phyloP scores from a whole-genome alignment of 2,888 invertebrate genomes.

The Drosophila nigricruria region DNA sequence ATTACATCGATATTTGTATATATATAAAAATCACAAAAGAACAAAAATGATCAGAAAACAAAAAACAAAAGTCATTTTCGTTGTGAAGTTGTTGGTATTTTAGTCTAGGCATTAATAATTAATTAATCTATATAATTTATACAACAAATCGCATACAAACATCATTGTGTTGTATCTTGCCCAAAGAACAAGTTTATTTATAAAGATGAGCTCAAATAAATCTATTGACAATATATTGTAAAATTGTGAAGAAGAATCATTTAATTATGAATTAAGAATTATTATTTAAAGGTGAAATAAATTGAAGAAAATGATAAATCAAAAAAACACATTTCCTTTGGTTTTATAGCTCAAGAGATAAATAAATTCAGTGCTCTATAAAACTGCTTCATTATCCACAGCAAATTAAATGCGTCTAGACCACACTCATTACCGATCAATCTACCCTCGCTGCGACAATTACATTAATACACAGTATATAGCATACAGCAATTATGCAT shows the following conservation, averaged over 20 bases:
- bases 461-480: constrained; percentile 11
- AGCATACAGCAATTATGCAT: constrained; percentile 49
- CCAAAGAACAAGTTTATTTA: constrained; percentile 82
- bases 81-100: constrained; percentile 78
- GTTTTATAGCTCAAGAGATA: background rate
- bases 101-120: constrained; percentile 74
- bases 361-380: background rate
- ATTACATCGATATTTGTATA: constrained; percentile 57
- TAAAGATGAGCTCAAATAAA: constrained; percentile 72
- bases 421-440: constrained; percentile 13
- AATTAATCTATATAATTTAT: constrained; percentile 73
- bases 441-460: constrained; percentile 41
- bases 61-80: constrained; percentile 63
- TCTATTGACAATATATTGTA: constrained; percentile 56
- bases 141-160: constrained; percentile 72
- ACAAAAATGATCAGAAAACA: constrained; percentile 14
- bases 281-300: constrained; percentile 4
- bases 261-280: no score
- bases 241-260: constrained; percentile 7
- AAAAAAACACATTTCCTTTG: background rate
- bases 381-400: background rate
- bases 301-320: background rate
- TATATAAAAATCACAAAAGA: constrained; percentile 36
- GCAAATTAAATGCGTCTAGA: constrained; percentile 20
- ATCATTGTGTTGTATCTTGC: constrained; percentile 81